phyloP scores from a whole-genome alignment of 2,113 vertebrate species.

The Mionectes macconnelli region DNA sequence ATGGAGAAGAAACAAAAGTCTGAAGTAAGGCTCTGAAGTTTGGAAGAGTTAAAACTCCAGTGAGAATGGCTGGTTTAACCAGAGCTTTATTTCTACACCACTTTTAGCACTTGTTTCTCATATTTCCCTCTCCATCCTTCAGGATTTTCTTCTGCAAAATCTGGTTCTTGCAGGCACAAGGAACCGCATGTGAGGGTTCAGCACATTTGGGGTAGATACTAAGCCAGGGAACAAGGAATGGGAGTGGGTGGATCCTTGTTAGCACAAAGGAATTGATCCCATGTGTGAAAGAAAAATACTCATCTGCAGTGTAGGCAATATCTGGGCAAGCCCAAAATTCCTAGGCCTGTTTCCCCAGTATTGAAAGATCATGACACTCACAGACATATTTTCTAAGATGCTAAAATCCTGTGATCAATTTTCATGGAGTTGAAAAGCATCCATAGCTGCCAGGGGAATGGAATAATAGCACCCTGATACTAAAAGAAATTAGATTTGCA shows the following conservation, averaged over 20 bases:
- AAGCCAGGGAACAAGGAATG: neutral
- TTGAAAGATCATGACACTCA: neutral
- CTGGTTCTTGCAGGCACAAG: neutral
- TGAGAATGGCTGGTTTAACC: neutral
- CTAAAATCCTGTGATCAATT: neutral
- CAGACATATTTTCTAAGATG: neutral
- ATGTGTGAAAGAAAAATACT: neutral
- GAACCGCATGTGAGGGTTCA: neutral
- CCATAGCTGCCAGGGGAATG: neutral
- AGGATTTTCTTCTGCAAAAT: conserved; percentile 19
- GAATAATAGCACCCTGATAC: neutral
- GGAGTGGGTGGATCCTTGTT: neutral
- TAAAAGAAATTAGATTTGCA: neutral
- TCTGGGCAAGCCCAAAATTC: neutral
- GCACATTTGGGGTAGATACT: neutral
- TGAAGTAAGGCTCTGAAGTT: neutral
- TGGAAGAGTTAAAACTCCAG: neutral
- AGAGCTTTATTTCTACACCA: neutral
- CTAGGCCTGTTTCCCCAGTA: neutral
- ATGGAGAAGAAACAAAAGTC: neutral
- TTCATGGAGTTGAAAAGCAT: neutral
- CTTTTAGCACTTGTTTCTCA: neutral
- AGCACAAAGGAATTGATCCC: neutral
- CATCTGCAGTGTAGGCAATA: neutral
- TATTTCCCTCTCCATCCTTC: neutral